These are phyloP conservation scores for Sarotherodon lohbergeri DNA, from an alignment of 2,113 vertebrate genomes.

Conservation along the genomic window DNA sequence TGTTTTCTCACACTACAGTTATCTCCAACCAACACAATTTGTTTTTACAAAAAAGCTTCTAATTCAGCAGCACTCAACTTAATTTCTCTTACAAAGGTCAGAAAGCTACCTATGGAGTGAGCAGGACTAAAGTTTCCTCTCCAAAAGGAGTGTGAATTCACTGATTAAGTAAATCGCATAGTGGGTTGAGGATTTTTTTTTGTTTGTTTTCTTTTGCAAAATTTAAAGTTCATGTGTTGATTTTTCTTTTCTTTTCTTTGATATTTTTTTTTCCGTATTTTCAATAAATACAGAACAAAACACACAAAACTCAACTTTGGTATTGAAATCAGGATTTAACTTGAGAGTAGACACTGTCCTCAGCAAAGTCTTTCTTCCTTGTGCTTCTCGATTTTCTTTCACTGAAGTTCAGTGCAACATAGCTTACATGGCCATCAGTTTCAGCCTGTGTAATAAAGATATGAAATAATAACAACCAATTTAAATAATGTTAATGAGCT, in stretches of 20 bases:
- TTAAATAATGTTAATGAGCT: fast-evolving
- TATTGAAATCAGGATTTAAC: not conserved
- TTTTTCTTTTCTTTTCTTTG: not conserved
- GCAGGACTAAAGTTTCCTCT: not conserved
- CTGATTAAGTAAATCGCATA: fast-evolving
- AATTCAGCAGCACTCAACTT: not conserved
- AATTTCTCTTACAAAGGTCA: not conserved
- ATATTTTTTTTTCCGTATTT: not conserved
- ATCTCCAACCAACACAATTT: not conserved
- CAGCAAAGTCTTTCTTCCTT: not conserved
- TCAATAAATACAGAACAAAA: fast-evolving
- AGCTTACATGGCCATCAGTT: fast-evolving
- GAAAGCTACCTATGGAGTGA: not conserved
- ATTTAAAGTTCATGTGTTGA: not conserved
- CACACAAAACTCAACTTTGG: not conserved
- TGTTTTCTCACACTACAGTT: not conserved
- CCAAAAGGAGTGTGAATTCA: fast-evolving
- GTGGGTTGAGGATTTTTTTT: not conserved
- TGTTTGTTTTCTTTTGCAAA: not conserved
- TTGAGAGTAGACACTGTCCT: not conserved
- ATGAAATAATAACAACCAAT: not conserved
- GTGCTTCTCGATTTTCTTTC: not conserved
- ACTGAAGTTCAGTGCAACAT: not conserved
- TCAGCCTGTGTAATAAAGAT: not conserved
- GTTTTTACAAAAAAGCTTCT: not conserved